These are phyloP conservation scores for Progne subis DNA, from an alignment of 2,113 vertebrate genomes.

Conservation along the genomic window DNA sequence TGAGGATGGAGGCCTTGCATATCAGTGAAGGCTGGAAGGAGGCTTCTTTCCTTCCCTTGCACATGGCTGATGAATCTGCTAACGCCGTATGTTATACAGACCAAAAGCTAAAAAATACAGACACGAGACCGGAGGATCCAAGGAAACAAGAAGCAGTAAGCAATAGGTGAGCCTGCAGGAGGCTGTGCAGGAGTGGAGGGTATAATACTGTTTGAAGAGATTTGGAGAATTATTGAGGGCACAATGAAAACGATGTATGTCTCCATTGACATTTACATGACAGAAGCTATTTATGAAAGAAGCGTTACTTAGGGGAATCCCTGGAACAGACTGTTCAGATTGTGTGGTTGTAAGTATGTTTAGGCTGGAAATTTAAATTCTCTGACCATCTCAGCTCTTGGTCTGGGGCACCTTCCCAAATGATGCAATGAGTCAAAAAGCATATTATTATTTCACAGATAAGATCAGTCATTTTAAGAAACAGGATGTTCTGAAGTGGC, in stretches of 20 bases:
- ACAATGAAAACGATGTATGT: background rate
- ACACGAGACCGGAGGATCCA: background rate
- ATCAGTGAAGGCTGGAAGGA: background rate
- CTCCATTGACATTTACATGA: background rate
- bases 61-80: background rate
- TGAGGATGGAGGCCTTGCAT: accelerated
- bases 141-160: background rate
- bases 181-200: background rate
- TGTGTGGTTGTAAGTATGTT: background rate
- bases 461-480: background rate
- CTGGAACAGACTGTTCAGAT: background rate
- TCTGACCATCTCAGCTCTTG: background rate
- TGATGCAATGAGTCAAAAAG: background rate
- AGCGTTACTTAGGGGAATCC: background rate
- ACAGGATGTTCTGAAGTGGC: background rate
- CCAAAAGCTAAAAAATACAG: background rate
- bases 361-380: background rate
- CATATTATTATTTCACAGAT: background rate
- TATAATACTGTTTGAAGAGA: background rate
- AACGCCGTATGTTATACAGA: background rate
- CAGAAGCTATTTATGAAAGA: background rate
- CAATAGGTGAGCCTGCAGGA: background rate
- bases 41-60: background rate
- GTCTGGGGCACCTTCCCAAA: background rate
- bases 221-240: background rate